Evolutionary conservation across 2,113 vertebrate genomes (phyloP).

Genomic region (Syrrhaptes paradoxus): DNA sequence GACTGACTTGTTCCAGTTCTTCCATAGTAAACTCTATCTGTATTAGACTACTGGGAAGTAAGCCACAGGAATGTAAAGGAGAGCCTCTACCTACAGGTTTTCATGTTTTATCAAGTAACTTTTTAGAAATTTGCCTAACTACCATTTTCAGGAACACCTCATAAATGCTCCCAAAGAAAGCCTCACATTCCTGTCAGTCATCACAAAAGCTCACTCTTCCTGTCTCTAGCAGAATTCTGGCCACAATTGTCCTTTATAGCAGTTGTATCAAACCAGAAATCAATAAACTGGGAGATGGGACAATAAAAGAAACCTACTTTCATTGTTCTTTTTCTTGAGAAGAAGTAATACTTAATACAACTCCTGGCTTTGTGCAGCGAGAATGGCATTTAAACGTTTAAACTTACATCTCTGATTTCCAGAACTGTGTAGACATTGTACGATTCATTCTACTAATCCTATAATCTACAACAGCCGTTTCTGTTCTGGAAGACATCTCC

Average conservation of each 20-base stretch:
- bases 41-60: not conserved
- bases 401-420: not conserved
- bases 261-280: not conserved
- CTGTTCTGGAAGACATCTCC: not conserved
- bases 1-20: not conserved
- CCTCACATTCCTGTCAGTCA: not conserved
- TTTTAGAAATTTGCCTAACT: not conserved
- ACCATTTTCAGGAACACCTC: not conserved
- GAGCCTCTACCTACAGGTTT: not conserved
- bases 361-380: not conserved
- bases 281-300: not conserved
- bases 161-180: not conserved
- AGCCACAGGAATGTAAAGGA: not conserved
- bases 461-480: not conserved
- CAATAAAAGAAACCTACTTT: not conserved
- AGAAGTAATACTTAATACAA: not conserved
- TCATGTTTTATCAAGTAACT: not conserved
- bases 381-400: not conserved
- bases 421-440: not conserved
- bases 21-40: not conserved
- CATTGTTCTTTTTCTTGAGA: not conserved
- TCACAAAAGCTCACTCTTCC: not conserved
- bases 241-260: not conserved
- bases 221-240: not conserved
- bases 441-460: not conserved